Base-by-base conservation (phyloP, 2,797 vertebrate genomes). In the Crax fasciolata region DNA sequence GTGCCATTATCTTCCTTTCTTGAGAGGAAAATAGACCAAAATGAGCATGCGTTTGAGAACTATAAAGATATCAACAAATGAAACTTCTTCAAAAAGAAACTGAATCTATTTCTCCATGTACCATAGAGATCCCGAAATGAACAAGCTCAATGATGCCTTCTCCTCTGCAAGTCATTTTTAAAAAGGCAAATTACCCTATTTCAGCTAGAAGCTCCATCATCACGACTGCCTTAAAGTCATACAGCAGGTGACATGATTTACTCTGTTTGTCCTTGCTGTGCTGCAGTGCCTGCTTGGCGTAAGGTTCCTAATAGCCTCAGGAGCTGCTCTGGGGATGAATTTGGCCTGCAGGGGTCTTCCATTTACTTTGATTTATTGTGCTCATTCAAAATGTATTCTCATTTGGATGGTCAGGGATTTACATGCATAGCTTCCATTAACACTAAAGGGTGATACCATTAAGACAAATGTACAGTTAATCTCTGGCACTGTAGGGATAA, bases 381-480 rank as follows among this genome's bases (percentile, higher is more conserved):
- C 82, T 93, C 81, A 68, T 93, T 95, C 93, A 77, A 48, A 62
- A 24, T 19, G 35, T 92, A 91, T 93, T 94, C 94, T 96, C 89
- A 90, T 97, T 96, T 95, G 85, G 85, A 93, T 95, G 85, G 75
- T 93, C 89, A 68, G 91, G 94, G 96, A 96, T 97, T 96, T 96
- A 91, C 96, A 91, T 91, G 78, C 91, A 94, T 92, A 97, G 25
- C 93, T 94, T 93, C 95, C 94, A 97, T 96, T 96, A 96, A 96
- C 89, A 93, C 74, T 80, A 94, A 95, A 94, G 80, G 83, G 93
- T 94, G 87, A 90, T 86, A 96, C 61, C 85, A 90, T 94, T 94
- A 92, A 93, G 89, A 93, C 85, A 94, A 95, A 93, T 92, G 96
- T 89, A 94, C 95, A 94, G 93, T 90, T 96, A 95, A 97, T 96